These are phyloP conservation scores for Brotogeris chrysoptera DNA, from an alignment of 2,797 vertebrate species.

Conservation along the genomic window DNA sequence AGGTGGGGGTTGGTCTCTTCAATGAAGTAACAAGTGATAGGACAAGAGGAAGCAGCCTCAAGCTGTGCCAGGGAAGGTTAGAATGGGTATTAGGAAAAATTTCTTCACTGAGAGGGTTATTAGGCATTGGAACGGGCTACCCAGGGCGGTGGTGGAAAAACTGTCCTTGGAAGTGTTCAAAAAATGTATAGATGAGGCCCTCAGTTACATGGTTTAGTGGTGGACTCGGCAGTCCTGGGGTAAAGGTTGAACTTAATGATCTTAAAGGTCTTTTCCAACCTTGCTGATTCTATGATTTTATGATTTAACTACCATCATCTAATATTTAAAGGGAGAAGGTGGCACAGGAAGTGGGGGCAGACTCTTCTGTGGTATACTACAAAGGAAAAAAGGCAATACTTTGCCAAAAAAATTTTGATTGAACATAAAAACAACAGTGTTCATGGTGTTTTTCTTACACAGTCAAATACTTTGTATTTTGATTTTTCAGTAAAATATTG, in stretches of 20 bases:
- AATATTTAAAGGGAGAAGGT: background rate
- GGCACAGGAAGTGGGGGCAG: background rate
- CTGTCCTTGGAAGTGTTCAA: background rate
- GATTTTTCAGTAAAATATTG: background rate
- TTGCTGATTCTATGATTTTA: background rate
- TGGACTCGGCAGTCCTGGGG: background rate
- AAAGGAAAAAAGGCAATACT: background rate
- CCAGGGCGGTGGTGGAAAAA: background rate
- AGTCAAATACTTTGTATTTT: background rate
- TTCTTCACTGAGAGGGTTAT: background rate
- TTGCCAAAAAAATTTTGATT: background rate
- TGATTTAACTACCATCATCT: background rate
- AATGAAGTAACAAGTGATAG: background rate
- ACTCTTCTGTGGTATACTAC: background rate
- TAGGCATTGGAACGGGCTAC: background rate
- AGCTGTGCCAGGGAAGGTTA: background rate
- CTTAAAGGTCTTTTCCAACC: background rate
- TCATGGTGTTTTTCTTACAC: background rate
- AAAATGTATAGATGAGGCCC: background rate
- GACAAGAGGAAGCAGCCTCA: background rate
- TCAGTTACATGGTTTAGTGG: background rate
- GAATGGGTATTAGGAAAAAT: background rate
- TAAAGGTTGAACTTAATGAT: background rate
- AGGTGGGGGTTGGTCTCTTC: background rate
- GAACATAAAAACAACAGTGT: background rate